phyloP scores from a whole-genome alignment of 2,888 invertebrate genomes.

The Acanthopleura granulata region DNA sequence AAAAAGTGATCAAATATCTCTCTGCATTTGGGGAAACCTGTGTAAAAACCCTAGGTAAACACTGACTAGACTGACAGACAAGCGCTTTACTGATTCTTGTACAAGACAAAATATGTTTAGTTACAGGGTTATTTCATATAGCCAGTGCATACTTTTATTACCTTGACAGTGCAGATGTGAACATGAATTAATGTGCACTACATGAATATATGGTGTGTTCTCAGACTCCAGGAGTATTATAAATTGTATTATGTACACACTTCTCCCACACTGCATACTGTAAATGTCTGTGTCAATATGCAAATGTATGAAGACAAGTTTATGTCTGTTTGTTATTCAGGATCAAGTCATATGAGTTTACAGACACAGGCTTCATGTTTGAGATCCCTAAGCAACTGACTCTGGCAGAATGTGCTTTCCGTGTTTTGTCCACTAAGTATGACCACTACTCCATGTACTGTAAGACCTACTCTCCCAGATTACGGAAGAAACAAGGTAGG shows the following conservation, averaged over 20 bases:
- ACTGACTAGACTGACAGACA: neutral
- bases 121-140: too few relatives aligned
- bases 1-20: constrained; percentile 53
- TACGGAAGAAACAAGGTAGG: constrained; percentile 42
- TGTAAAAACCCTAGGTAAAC: constrained; percentile 68
- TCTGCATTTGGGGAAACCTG: constrained; percentile 69
- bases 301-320: too few relatives aligned
- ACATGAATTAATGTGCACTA: too few relatives aligned
- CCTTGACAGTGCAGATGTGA: too few relatives aligned
- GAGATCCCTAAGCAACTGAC: constrained; percentile 65
- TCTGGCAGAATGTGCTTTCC: constrained; percentile 62
- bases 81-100: too few relatives aligned
- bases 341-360: constrained; percentile 65
- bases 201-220: too few relatives aligned
- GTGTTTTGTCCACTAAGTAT: constrained; percentile 63
- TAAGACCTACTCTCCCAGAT: constrained; percentile 53
- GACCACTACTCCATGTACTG: constrained; percentile 65
- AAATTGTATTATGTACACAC: too few relatives aligned
- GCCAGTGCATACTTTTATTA: too few relatives aligned
- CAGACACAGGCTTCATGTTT: constrained; percentile 62
- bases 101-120: too few relatives aligned
- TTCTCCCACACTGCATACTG: too few relatives aligned
- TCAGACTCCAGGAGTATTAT: too few relatives aligned
- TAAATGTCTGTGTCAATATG: too few relatives aligned
- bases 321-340: constrained; percentile 40